Percentiles rank a stretch among this genome's conserved stretches.
These are phyloP conservation scores for Acromyrmex charruanus DNA, from an alignment of 1,140 invertebrate species.

Conservation along the genomic window DNA sequence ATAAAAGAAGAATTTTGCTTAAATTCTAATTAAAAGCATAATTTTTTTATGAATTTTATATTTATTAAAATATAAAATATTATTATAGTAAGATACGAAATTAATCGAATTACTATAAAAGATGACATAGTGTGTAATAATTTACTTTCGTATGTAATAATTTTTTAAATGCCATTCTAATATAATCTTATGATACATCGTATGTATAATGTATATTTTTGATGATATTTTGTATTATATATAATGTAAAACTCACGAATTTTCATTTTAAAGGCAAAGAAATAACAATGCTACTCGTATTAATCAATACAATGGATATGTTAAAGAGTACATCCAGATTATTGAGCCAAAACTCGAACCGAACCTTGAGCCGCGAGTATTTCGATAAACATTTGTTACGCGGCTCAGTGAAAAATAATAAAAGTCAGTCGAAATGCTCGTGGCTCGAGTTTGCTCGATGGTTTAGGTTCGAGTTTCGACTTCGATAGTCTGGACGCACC, in stretches of 20 bases:
- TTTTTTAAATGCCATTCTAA: background rate
- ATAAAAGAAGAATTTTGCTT: background rate
- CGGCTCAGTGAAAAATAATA: too few species aligned
- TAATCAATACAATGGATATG: background rate
- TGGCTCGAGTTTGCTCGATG: too few species aligned
- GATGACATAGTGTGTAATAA: background rate
- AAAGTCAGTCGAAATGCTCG: too few species aligned
- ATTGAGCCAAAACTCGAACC: too few species aligned
- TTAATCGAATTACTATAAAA: background rate
- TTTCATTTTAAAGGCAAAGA: background rate
- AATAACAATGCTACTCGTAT: background rate
- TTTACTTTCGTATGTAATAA: background rate
- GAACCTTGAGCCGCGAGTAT: too few species aligned
- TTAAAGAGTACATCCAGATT: background rate
- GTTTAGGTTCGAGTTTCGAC: too few species aligned
- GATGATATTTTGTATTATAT: background rate
- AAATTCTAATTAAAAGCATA: background rate
- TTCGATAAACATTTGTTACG: too few species aligned
- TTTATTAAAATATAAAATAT: slow-evolving; percentile 10
- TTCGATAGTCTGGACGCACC: too few species aligned
- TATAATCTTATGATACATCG: too few species aligned
- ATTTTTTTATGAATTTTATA: background rate
- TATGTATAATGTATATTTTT: background rate
- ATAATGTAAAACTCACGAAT: background rate
- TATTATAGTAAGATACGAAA: background rate